Evolutionary conservation across 2,888 invertebrate genomes (phyloP), one percentile per base, ranked within the genome.

Genomic region (Cloeon dipterum): DNA sequence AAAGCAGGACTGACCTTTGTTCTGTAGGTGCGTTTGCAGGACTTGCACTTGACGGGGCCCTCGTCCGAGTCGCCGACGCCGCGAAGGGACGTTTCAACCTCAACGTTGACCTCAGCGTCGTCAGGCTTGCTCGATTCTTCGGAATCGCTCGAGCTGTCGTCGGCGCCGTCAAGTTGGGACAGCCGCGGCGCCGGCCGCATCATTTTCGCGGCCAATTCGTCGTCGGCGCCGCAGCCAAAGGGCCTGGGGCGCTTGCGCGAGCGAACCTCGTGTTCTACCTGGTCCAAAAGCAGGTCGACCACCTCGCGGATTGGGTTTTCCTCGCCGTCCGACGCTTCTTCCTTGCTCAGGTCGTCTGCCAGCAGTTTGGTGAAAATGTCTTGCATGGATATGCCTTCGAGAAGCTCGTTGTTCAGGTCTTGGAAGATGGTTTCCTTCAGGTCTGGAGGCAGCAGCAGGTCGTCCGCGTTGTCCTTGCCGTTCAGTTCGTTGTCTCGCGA

Each of bases 1-100:
- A n/a, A n/a, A n/a, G n/a, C n/a, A n/a, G n/a, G n/a, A n/a, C n/a
- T n/a, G n/a, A n/a, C n/a, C 43, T 73, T 72, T 35, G 81, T 82
- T 47, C 83, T 64, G 49, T 83, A 85, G 3, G 82, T 82, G 49
- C 86, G 76, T 47, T 81, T 81, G 51, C 89, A 91, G 43, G 79
- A 69, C 46, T 76, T 73, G 55, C 89, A 91, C 47, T 79, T 76
- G 1, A 88, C 85, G 5, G 79, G 76, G 46, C 74, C 69, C 46
- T 76, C 75, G 26, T 64, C n/a, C n/a, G n/a, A n/a, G n/a, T n/a
- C n/a, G n/a, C n/a, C n/a, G n/a, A n/a, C n/a, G 29, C 29, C 29
- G 16, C 29, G 29, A 16, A 29, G 14, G 7, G 29, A 29, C 11
- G 29, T 29, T n/a, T 29, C 29, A 5, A 29, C 29, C 29, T 29